Evolutionary conservation across 2,888 invertebrate species (phyloP).

Genomic region (Corythucha ciliata): DNA sequence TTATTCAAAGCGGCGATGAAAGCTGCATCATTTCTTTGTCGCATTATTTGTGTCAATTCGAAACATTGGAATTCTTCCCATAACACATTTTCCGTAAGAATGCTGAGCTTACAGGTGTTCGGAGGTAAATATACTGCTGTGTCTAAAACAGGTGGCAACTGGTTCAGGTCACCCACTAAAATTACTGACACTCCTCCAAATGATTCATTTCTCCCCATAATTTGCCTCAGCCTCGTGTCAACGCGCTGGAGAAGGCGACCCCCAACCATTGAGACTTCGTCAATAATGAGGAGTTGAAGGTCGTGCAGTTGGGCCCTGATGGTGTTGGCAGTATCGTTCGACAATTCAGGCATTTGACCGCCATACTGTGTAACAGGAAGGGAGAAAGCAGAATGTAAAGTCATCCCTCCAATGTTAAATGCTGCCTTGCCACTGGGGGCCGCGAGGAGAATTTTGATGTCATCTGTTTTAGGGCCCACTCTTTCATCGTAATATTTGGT

Average conservation of each 20-base stretch:
- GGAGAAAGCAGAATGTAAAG: constrained; percentile 10
- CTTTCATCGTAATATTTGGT: neutral
- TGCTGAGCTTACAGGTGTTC: constrained; percentile 20
- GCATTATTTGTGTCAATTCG: constrained; percentile 37
- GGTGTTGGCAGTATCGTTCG: constrained; percentile 15
- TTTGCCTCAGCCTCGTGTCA: constrained; percentile 38
- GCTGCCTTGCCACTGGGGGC: constrained; percentile 23
- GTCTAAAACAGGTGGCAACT: constrained; percentile 38
- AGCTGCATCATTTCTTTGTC: constrained; percentile 36
- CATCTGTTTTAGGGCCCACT: constrained; percentile 1
- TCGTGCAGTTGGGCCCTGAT: constrained; percentile 31
- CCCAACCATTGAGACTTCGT: constrained; percentile 40
- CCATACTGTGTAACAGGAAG: constrained; percentile 15
- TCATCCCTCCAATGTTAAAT: constrained; percentile 25
- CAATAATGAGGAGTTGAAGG: constrained; percentile 37
- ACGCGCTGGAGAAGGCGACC: constrained; percentile 33
- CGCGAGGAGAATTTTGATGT: constrained; percentile 15
- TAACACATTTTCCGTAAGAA: constrained; percentile 23
- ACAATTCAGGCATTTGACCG: constrained; percentile 14
- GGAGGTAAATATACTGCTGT: constrained; percentile 33
- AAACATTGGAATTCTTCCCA: constrained; percentile 32
- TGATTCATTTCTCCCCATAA: constrained; percentile 32
- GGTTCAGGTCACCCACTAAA: constrained; percentile 39
- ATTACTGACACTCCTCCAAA: constrained; percentile 39
- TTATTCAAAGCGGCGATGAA: constrained; percentile 36